Base-by-base conservation (phyloP, 1,140 invertebrate genomes). In the Stenopsyche tienmushanensis region DNA sequence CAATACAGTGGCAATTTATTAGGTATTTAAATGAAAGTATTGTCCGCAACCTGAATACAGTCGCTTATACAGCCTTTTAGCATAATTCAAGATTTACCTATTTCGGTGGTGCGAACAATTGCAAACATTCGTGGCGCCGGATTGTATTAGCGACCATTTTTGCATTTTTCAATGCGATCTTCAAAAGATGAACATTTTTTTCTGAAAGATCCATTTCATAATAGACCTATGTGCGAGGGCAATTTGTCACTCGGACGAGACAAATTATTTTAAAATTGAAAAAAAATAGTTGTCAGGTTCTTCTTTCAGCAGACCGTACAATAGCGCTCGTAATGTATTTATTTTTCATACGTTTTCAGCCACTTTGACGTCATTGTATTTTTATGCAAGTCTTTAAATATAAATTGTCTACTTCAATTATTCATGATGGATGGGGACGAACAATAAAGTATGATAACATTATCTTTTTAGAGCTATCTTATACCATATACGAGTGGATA, bases 1-100 rank as follows among this genome's bases (percentile, higher is more conserved):
- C 58, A 66, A 66, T 60, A 66, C 65, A 17, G 65, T 62, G 54
- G 65, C 65, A 26, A 66, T 66, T 62, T 66, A 55, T 66, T 66
- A 66, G 45, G 45, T 50, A 59, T 59, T 59, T 59, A 42, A 59
- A 59, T 44, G 26, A 59, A 42, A 20, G 34, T 21, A 59, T 59
- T 59, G 55, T 59, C 26, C 24, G 13, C 39, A 25, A 26, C 45
- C 42, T n/a, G 10, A 52, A 47, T 2, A 60, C 9, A 62, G 45
- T 52, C 60, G 52, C 39, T 29, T 59, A 24, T 41, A 53, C 29
- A 66, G 49, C 13, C 44, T 29, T 10, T 65, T 62, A 62, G 57
- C 57, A 34, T 62, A 66, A 66, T 66, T 49, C 24, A 34, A 53
- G 52, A 50, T 50, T 59, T 34, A 52, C 52, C 64, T 52, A 58